Evolutionary conservation across 2,888 invertebrate genomes (phyloP), one percentile per base, ranked within the genome.

Genomic region (Polylopha cassiicola): DNA sequence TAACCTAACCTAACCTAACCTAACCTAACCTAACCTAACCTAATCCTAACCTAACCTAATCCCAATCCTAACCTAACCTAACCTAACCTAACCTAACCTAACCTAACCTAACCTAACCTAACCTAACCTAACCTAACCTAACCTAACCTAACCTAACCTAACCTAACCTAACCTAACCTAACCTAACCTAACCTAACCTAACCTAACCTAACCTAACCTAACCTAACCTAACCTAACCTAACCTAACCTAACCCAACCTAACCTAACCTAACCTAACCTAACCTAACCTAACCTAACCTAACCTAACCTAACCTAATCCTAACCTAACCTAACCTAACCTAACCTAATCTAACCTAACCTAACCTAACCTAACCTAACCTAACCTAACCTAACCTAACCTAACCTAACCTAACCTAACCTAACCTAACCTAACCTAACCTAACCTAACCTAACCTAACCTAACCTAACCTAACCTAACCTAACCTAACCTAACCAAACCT

Each of bases 261-360:
- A n/a, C n/a, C 37, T 37, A 46, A 39, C 43, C 38, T 28, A 43
- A 47, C 51, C 49, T 48, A 53, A 50, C 50, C 50, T 11, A 27
- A 13, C 27, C 27, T 15, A 27, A 27, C 27, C 27, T 27, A 27
- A 27, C 27, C 27, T 27, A 27, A 27, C 27, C 27, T 27, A 27
- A 27, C 27, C 27, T 27, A n/a, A n/a, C n/a, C n/a, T n/a, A n/a
- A n/a, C n/a, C n/a, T n/a, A n/a, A n/a, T n/a, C n/a, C n/a, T n/a
- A 27, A 27, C 27, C 27, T 27, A 27, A 27, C 27, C 27, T 27
- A 27, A 27, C 27, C 27, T 27, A 27, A 27, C 27, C 27, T 27
- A 27, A 27, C 27, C 27, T 27, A 27, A 27, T 16, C 27, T 27
- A 27, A 27, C 27, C 27, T 27, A 27, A 27, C 27, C 27, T 27